Evolutionary conservation across 2,113 vertebrate species (phyloP).

Genomic region (Nothobranchius furzeri): DNA sequence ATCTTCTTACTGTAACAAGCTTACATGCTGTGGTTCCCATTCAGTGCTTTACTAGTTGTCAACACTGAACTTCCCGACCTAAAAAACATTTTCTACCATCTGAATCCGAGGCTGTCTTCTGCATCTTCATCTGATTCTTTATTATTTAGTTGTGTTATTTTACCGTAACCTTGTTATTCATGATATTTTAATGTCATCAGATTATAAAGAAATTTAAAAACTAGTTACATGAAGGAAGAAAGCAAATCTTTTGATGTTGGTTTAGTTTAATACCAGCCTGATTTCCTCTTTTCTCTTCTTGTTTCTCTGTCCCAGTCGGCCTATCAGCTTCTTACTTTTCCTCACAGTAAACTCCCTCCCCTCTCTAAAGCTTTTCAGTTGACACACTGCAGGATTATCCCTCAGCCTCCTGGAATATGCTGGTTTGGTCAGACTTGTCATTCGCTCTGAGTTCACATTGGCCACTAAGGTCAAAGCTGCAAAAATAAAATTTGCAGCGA

Average conservation of each 20-base stretch:
- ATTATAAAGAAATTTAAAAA: not conserved
- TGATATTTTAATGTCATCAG: not conserved
- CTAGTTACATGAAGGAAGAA: not conserved
- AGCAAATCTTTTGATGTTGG: too few relatives aligned
- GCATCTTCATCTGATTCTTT: not conserved
- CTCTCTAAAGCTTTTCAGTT: conserved; percentile 77
- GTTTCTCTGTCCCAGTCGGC: conserved; percentile 32
- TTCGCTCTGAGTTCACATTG: conserved; percentile 49
- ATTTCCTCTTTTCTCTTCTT: conserved; percentile 13
- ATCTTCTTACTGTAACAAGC: conserved; percentile 78
- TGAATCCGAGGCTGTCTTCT: conserved; percentile 9
- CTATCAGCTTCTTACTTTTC: conserved; percentile 49
- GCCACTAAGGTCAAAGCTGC: conserved; percentile 43
- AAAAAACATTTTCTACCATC: conserved; percentile 8
- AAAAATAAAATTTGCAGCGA: conserved; percentile 26
- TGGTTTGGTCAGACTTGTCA: conserved; percentile 58
- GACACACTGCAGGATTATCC: conserved; percentile 79
- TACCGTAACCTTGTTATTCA: not conserved
- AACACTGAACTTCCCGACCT: conserved; percentile 19
- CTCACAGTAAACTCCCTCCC: conserved; percentile 43
- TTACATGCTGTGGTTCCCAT: conserved; percentile 70
- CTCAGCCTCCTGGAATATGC: conserved; percentile 69
- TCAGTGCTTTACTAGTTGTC: conserved; percentile 46
- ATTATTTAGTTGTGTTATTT: not conserved
- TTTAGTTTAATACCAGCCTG: conserved; percentile 6